Evolutionary conservation across 2,888 invertebrate genomes (phyloP), one percentile per base, ranked within the genome.

Genomic region (Rhagonycha fulva): DNA sequence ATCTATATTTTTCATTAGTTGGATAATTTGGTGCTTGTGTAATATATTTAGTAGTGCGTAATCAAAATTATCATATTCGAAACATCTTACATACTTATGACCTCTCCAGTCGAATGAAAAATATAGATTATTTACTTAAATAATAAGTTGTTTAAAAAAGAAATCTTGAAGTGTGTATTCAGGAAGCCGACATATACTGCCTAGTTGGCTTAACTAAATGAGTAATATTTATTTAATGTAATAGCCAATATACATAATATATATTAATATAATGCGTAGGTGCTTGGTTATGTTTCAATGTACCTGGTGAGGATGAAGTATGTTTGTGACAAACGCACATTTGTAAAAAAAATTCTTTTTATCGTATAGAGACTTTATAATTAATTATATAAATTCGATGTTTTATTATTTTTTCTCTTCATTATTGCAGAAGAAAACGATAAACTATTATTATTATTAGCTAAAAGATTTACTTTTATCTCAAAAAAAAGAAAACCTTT

Each of bases 271-370:
- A 82, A 82, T 84, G 84, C 86, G 86, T 87, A 87, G 87, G 86
- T 86, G 89, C 88, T 89, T 89, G 87, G 87, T 88, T 88, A 87
- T 87, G 85, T 87, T 87, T 87, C 87, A 83, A 81, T 83, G 80
- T 83, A 83, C 82, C 81, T 81, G 82, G 83, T 82, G 82, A 83
- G 82, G 83, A 80, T 82, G 82, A 78, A 80, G 84, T 80, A 81
- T 83, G 82, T 80, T 83, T 84, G 87, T 87, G 87, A 87, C 87
- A 87, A 88, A 87, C 89, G 88, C 88, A 89, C 87, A 89, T 89
- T 89, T 90, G 89, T 89, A 89, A 89, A 89, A 88, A 88, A 89
- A 88, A 89, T 89, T 26, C 87, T 89, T 88, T 88, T 89, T 88
- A 87, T 87, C 89, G 86, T 89, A 89, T 88, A 89, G 88, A 88